phyloP scores from a whole-genome alignment of 1,140 invertebrate species.

The Zaprionus ghesquierei region DNA sequence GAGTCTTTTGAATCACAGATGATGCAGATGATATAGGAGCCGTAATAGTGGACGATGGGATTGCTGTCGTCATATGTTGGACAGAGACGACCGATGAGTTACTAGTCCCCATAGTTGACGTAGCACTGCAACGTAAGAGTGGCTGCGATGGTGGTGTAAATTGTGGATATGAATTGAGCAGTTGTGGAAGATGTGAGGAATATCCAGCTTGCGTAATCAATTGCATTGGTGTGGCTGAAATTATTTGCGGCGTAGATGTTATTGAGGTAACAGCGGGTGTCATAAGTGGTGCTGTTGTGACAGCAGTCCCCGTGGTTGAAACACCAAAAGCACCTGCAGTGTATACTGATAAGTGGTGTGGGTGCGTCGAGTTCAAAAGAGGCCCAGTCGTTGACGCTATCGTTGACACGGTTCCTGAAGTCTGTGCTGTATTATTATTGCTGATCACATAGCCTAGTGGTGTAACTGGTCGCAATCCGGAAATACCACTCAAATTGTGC shows the following conservation, averaged over 20 bases:
- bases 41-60: constrained; percentile 38
- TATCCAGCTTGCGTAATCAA: constrained; percentile 56
- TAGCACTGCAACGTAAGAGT: constrained; percentile 38
- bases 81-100: constrained; percentile 46
- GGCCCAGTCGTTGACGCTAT: constrained; percentile 39
- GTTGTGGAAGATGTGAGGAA: constrained; percentile 48
- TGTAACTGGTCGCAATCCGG: constrained; percentile 60
- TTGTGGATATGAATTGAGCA: constrained; percentile 55
- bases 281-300: constrained; percentile 38
- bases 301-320: constrained; percentile 17
- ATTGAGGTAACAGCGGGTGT: constrained; percentile 25
- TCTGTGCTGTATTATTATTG: constrained; percentile 37
- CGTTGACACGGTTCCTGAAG: constrained; percentile 21
- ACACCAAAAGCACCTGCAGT: constrained; percentile 29
- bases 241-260: constrained; percentile 38
- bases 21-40: constrained; percentile 38
- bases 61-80: constrained; percentile 51
- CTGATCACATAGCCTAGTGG: constrained; percentile 51
- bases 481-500: constrained; percentile 30
- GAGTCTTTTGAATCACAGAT: constrained; percentile 82
- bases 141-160: constrained; percentile 40
- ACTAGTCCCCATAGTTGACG: constrained; percentile 17
- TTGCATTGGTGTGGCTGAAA: constrained; percentile 54
- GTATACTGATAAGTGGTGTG: constrained; percentile 47
- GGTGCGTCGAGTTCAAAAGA: constrained; percentile 41